Conservation (phyloP, 2,888 invertebrate genomes). For the Liodrosophila aerea region DNA sequence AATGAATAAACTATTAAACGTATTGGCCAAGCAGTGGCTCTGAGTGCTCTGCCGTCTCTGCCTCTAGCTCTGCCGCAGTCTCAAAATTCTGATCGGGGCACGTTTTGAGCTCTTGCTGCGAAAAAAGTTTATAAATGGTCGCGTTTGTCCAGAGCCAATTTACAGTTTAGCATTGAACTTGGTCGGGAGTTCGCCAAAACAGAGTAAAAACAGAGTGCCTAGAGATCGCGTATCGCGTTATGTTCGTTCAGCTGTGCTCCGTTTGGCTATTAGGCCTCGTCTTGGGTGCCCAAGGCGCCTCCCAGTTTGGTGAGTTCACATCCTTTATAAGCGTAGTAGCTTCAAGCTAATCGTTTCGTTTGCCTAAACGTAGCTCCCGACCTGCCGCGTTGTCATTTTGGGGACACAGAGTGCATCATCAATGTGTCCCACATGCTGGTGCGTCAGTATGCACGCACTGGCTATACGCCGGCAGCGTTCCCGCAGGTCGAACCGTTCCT, state of each 20-base stretch:
- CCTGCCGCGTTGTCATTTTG: constrained; percentile 75
- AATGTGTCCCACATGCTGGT: constrained; percentile 72
- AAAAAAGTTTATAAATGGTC: constrained; percentile 79
- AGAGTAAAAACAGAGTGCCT: not conserved
- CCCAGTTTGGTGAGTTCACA: constrained; percentile 65
- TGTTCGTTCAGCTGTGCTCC: constrained; percentile 46
- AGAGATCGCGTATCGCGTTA: constrained; percentile 25
- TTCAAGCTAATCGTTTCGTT: not conserved
- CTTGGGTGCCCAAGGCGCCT: constrained; percentile 38
- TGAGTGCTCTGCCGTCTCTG: no score
- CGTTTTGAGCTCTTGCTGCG: constrained; percentile 25
- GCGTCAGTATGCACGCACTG: constrained; percentile 74
- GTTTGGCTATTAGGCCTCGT: constrained; percentile 36
- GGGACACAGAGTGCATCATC: constrained; percentile 79
- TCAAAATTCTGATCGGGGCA: constrained; percentile 11
- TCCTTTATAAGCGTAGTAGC: not conserved
- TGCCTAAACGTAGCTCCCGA: constrained; percentile 73
- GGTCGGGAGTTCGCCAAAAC: constrained; percentile 76
- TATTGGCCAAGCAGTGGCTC: constrained; percentile 28
- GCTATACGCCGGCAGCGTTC: constrained; percentile 76
- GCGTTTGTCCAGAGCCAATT: constrained; percentile 75
- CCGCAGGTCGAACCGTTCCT: constrained; percentile 80
- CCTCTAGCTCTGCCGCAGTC: not conserved
- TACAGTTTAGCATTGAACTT: constrained; percentile 81
- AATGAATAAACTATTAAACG: constrained; percentile 70